These are phyloP conservation scores for Dimorphilus gyrociliatus DNA, from an alignment of 2,888 invertebrate species.

Conservation along the genomic window DNA sequence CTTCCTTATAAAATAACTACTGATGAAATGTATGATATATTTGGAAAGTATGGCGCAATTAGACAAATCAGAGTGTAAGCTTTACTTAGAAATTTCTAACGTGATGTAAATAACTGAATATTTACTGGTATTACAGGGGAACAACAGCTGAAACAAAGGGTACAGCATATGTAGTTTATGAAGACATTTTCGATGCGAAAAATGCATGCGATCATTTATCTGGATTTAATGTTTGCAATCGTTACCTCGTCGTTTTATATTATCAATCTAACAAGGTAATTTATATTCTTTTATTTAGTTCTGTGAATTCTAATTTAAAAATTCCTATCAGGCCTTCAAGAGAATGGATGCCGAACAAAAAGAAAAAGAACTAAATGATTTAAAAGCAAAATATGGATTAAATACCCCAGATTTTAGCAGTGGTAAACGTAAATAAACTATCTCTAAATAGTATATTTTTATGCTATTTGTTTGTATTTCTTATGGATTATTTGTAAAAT, in stretches of 20 bases:
- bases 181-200: slow-evolving; percentile 99
- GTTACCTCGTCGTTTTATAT: slow-evolving; percentile 94
- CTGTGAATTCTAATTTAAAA: no score
- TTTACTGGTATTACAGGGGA: slow-evolving; percentile 47
- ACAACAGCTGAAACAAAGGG: slow-evolving; percentile 95
- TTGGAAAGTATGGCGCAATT: slow-evolving; percentile 98
- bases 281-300: no score
- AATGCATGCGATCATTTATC: slow-evolving; percentile 98
- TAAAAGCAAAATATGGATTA: slow-evolving; percentile 84
- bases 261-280: slow-evolving; percentile 56
- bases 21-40: slow-evolving; percentile 99
- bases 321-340: slow-evolving; percentile 79
- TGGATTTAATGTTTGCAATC: slow-evolving; percentile 95
- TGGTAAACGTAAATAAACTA: no score
- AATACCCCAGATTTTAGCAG: slow-evolving; percentile 40
- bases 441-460: no score
- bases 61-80: slow-evolving; percentile 92
- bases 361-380: slow-evolving; percentile 58
- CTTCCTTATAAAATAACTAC: slow-evolving; percentile 97
- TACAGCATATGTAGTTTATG: slow-evolving; percentile 97
- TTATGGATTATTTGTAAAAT: no score
- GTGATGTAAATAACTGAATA: not conserved
- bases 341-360: slow-evolving; percentile 68
- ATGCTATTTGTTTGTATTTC: no score
- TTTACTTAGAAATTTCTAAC: slow-evolving; percentile 1